Evolutionary conservation across 2,888 invertebrate genomes (phyloP), one percentile per base, ranked within the genome.

Genomic region (Oligia latruncula): DNA sequence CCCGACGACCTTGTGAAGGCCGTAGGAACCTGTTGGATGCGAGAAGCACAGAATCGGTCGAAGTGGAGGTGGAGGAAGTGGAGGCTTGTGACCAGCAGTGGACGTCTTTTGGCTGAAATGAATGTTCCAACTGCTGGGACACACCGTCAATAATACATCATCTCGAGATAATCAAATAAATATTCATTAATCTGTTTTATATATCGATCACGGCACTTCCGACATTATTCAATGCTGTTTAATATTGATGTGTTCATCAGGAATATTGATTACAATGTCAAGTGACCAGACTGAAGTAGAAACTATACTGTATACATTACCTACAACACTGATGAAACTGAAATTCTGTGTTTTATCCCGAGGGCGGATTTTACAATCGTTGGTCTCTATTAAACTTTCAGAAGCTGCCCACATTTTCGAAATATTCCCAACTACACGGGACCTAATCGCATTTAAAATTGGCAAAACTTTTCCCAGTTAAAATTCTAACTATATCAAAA

Each of bases 171-270:
- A 66, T 55, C 20, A 71, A 55, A 74, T 67, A 71, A 78, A 74
- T 83, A 60, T 74, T 83, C 40, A 83, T 67, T 60, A 58, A 55
- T 65, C 13, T 43, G 49, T 64, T 71, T 64, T 78, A 73, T 83
- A 73, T 83, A 55, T 83, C 46, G 58, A 83, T 70, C 65, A n/a
- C 67, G 20, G n/a, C 17, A 20, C 46, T 68, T 62, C 62, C 35
- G 52, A 8, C 11, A n/a, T 64, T 74, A 66, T 70, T 77, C 29
- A 82, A 55, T 20, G 4, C 65, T 64, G 23, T 13, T 67, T 62
- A 74, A 71, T 82, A 82, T 82, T 66, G 52, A 82, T 78, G 68
- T 82, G 62, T 62, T 62, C 62, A 62, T 78, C 2, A 64, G 29
- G 23, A 74, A 70, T 67, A 78, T 74, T 66, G 55, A 74, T 82